These are phyloP conservation scores for Micropoecilia bifurca DNA, from an alignment of 2,797 vertebrate species.

Conservation along the genomic window DNA sequence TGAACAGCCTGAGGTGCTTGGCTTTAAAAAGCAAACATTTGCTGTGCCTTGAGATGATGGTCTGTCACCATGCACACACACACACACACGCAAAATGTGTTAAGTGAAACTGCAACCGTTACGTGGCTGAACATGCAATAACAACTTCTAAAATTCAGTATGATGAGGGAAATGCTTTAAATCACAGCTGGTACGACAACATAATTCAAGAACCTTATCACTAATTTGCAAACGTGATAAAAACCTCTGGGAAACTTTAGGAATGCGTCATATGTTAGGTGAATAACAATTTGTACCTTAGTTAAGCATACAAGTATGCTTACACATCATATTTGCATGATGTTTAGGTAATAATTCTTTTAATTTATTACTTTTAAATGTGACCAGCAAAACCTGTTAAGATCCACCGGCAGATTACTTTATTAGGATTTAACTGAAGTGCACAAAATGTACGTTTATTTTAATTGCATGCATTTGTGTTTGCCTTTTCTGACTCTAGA, in stretches of 20 bases:
- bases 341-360: too few species aligned
- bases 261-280: neutral
- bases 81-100: neutral
- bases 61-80: constrained; percentile 9
- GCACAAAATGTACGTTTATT: too few species aligned
- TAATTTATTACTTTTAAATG: neutral
- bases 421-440: neutral
- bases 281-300: neutral
- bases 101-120: constrained; percentile 13
- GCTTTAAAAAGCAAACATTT: constrained; percentile 32
- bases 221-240: neutral
- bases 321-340: too few species aligned
- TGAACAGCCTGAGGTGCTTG: constrained; percentile 19
- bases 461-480: neutral
- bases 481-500: neutral
- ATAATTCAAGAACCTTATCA: neutral
- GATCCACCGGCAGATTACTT: neutral
- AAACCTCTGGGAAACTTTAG: neutral
- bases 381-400: neutral
- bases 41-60: constrained; percentile 27
- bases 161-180: constrained; percentile 9
- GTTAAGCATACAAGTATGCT: too few species aligned
- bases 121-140: neutral
- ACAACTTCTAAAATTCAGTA: constrained; percentile 7
- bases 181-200: constrained; percentile 1